Conservation (phyloP, 2,797 vertebrate genomes). For the Lepidocolaptes lacrymiger region DNA sequence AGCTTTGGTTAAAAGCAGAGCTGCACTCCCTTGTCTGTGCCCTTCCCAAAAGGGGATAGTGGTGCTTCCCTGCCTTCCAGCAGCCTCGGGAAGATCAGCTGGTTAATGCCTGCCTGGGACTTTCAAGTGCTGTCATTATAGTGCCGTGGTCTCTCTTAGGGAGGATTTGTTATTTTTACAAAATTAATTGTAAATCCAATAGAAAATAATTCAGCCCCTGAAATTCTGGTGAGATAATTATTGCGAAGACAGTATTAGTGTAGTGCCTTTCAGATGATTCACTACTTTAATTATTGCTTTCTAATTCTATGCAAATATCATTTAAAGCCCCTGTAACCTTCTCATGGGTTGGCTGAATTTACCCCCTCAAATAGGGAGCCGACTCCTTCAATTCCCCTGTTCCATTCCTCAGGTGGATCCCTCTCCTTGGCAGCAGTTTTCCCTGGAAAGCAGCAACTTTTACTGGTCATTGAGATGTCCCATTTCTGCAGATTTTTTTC, state of each 20-base stretch:
- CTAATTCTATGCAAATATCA: constrained; percentile 55
- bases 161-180: constrained; percentile 69
- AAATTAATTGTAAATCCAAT: constrained; percentile 74
- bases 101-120: constrained; percentile 14
- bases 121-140: constrained; percentile 45
- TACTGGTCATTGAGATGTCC: neutral
- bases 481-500: neutral
- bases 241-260: constrained; percentile 56
- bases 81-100: neutral
- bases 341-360: neutral
- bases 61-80: neutral
- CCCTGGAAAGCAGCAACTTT: neutral
- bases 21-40: rapidly evolving
- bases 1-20: neutral
- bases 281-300: constrained; percentile 66
- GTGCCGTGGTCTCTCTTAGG: constrained; percentile 22
- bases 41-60: neutral
- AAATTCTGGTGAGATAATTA: constrained; percentile 73
- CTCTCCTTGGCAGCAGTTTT: neutral
- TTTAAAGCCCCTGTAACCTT: constrained; percentile 1
- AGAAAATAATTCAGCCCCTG: constrained; percentile 66
- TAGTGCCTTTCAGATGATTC: constrained; percentile 55
- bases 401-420: neutral
- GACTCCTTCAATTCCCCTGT: neutral
- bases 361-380: neutral